phyloP scores from a whole-genome alignment of 2,113 vertebrate species.

The Aldabrachelys gigantea region DNA sequence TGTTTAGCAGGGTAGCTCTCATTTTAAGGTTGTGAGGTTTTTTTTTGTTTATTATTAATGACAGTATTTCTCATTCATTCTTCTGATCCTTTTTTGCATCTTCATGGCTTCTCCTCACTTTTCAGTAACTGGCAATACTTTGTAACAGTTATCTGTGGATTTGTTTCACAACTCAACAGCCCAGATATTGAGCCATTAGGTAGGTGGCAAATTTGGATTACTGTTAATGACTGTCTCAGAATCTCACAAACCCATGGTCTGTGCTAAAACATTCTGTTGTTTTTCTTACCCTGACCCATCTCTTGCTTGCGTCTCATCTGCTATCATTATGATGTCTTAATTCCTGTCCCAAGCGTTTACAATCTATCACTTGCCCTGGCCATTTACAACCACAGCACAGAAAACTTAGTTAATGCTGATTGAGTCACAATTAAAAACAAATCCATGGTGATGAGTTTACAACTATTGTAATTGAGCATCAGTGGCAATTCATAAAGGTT shows the following conservation, averaged over 20 bases:
- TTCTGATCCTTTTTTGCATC: background rate
- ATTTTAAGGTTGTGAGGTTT: background rate
- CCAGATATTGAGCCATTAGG: background rate
- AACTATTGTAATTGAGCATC: background rate
- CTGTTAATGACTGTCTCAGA: background rate
- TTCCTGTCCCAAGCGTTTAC: background rate
- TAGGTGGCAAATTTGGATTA: background rate
- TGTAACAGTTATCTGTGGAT: fast-evolving
- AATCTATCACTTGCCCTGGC: background rate
- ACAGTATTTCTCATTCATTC: background rate
- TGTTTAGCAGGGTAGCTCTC: background rate
- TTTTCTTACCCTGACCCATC: fast-evolving
- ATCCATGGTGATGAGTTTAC: background rate
- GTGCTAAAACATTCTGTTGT: background rate
- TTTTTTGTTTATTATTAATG: background rate
- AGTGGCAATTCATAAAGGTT: background rate
- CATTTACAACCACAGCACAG: background rate
- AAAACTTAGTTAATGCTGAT: background rate
- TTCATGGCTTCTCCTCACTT: background rate
- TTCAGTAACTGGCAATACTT: background rate
- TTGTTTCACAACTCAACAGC: background rate
- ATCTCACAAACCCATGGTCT: background rate
- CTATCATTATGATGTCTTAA: background rate
- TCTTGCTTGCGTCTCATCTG: background rate
- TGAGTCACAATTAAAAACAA: background rate